Evolutionary conservation across 2,888 invertebrate species (phyloP), one percentile per base, ranked within the genome.

Genomic region (Epinotia brunnichana): DNA sequence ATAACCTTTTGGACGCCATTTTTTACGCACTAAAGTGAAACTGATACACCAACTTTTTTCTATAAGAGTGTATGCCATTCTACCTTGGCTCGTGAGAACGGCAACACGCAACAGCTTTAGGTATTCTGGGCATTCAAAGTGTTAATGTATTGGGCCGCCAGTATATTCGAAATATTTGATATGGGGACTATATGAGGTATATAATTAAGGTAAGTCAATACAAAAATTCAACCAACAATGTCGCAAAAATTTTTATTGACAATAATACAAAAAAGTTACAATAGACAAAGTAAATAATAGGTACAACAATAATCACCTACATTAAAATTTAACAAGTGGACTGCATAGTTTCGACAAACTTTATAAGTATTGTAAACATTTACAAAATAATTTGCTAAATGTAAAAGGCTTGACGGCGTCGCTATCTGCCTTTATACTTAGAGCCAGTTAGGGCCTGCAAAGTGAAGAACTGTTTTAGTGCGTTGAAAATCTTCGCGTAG

Each of bases 401-500:
- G 63, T 64, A 69, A 48, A 71, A 73, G 75, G 77, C 78, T 80
- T 75, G 66, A 69, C 70, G 68, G 63, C 73, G 24, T 73, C 74
- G 75, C 82, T 88, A 90, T 88, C 90, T 91, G 85, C 87, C 90
- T 90, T 92, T 92, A 87, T 84, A 90, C 85, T 91, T 92, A 85
- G 87, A 90, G 83, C 92, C 91, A 80, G 89, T 87, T 83, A 90
- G 80, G 81, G 92, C 90, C 88, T 92, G 92, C 80, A 90, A 90
- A 87, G 91, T 93, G 90, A 91, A 93, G 86, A 91, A 91, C 82
- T 91, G 91, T 92, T 92, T 93, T 88, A 93, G 81, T 85, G 92
- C 92, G 85, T 83, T 90, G 83, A 92, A 88, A 80, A 93, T 91
- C 89, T 88, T 91, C 85, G 88, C 86, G 79, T 90, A 91, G 84